Evolutionary conservation across 1,140 invertebrate genomes (phyloP), one percentile per base, ranked within the genome.

Genomic region (Grapholita molesta): DNA sequence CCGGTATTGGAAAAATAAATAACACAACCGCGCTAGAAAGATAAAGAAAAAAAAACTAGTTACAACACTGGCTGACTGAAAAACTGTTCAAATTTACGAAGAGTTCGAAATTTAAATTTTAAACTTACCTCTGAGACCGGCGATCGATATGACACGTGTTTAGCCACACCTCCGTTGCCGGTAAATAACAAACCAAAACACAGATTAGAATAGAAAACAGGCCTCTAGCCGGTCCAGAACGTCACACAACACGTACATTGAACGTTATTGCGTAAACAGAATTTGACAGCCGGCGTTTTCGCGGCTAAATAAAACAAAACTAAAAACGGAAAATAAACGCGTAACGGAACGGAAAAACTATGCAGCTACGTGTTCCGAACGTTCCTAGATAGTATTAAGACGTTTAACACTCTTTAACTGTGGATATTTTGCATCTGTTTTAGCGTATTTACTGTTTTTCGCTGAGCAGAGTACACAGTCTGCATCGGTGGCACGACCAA

Each of bases 241-340:
- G 75, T 78, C 75, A 82, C 75, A 80, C 75, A 83, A 78, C 76
- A 67, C 64, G 76, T 68, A 69, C 80, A 84, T 80, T 78, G 57
- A 72, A 77, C 68, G 70, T 78, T 75, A 76, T 68, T 78, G 70
- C 69, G 73, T 75, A 75, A 72, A 77, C 72, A 72, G 42, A 73
- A 76, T 75, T 76, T 74, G 64, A 72, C 76, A 76, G 64, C 86
- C 86, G 87, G 87, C 83, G 72, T 86, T 88, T 86, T 85, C 78
- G 83, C 85, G 83, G 85, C 69, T 68, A 84, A 88, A 83, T 78
- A 73, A 78, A 81, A 71, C 48, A 21, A 38, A 73, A 74, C 66
- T 23, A 66, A 78, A 81, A 84, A 84, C 57, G 38, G 53, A 79
- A 74, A 79, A 80, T 35, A 73, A 75, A 77, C 28, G 52, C 71